Conservation (phyloP, 2,113 vertebrate species). For the Polyodon spathula region DNA sequence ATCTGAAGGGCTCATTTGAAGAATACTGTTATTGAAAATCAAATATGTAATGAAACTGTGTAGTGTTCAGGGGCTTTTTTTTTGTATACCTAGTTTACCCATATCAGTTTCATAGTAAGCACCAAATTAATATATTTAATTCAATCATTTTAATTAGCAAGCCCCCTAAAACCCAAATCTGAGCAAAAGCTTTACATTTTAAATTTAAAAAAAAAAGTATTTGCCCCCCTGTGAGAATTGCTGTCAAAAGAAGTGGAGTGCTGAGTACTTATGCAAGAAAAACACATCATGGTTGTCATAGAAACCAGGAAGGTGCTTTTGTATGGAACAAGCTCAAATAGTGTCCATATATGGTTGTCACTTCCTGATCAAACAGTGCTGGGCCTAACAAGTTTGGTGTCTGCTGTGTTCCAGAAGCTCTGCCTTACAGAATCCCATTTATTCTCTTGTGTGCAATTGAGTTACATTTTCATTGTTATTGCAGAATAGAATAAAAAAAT, state of each 20-base stretch:
- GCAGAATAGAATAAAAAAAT: too few relatives aligned
- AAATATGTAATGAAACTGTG: too few relatives aligned
- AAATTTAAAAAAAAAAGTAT: not conserved
- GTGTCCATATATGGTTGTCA: constrained; percentile 6
- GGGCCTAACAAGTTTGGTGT: constrained; percentile 5
- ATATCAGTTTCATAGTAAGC: too few relatives aligned
- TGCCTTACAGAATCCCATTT: not conserved
- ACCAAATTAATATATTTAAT: too few relatives aligned
- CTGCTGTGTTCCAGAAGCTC: constrained; percentile 10
- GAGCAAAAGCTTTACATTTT: too few relatives aligned
- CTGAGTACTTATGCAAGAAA: constrained; percentile 7
- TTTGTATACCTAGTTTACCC: too few relatives aligned
- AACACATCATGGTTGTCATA: constrained; percentile 11
- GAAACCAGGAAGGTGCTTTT: constrained; percentile 4
- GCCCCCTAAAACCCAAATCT: too few relatives aligned
- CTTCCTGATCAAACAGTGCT: constrained; percentile 6
- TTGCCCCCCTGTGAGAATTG: constrained; percentile 1
- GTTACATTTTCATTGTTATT: not conserved
- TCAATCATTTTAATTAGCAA: too few relatives aligned
- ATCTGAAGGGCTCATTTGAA: too few relatives aligned
- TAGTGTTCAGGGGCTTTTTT: too few relatives aligned
- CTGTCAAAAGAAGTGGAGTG: constrained; percentile 6
- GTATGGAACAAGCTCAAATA: not conserved
- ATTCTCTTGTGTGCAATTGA: not conserved
- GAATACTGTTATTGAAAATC: too few relatives aligned